Base-by-base conservation (phyloP, 1,140 invertebrate genomes). In the Atta texana region DNA sequence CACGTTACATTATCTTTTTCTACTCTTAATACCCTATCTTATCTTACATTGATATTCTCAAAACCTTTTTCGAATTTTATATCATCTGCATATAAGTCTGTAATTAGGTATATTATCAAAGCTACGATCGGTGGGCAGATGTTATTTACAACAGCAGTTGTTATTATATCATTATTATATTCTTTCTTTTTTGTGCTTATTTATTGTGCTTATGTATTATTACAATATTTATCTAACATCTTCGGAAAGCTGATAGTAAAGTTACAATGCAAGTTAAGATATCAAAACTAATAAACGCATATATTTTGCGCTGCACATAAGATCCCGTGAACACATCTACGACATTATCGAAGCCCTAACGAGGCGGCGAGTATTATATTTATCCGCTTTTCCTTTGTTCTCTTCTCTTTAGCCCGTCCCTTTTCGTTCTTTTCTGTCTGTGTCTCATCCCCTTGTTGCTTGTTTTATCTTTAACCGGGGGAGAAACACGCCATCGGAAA, bases 401-500 rank as follows among this genome's bases (percentile, higher is more conserved):
- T 55, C 77, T 61, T 44, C 31, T 66, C 39, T 61, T 53, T 57
- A 18, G 28, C 49, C 44, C 28, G 10, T 84, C 49, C 21, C 55
- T 82, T 44, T 66, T 53, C 28, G 57, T 84, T 64, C 44, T 72
- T 57, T 74, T 87, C 66, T 74, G 55, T 74, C 59, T 87, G 53
- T 72, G 53, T 74, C 53, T 86, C 66, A 61, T 63, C 28, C 28
- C 44, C 39, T 10, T 86, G 80, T 63, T 84, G 68, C 18, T 84
- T 39, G 39, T 84, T 84, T 84, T 84, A 84, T 84, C 80, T 84
- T 84, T 74, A 74, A 84, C 78, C 64, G 51, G 16, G 78, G 34
- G 51, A 55, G 63, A 51, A 75, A 84, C 55, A 75, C 24, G 69
- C 39, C 69, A 75, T 74, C 55, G 69, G 69, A 74, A 84, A 84